Conservation (phyloP, 2,888 invertebrate genomes). For the Orthonychiurus folsomi region DNA sequence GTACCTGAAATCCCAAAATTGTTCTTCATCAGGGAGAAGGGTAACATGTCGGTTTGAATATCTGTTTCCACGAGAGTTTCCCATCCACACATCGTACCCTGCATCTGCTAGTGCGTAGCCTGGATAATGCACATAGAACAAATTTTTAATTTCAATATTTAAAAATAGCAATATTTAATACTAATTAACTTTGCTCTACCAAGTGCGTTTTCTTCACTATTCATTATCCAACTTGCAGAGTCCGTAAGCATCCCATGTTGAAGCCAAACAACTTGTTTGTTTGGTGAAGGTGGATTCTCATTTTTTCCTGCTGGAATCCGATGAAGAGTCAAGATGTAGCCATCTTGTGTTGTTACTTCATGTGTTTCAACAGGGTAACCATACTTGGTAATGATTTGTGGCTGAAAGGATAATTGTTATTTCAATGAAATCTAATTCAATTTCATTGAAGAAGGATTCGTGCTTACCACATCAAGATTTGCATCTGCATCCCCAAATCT, state of each 20-base stretch:
- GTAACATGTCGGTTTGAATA: not conserved
- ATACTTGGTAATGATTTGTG: slow-evolving; percentile 28
- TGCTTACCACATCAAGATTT: too few species aligned
- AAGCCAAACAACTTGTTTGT: not conserved
- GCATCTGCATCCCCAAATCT: too few species aligned
- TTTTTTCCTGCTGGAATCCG: slow-evolving; percentile 26
- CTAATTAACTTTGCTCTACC: too few species aligned
- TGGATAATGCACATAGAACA: too few species aligned
- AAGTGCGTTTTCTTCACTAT: not conserved
- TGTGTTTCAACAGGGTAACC: slow-evolving; percentile 32
- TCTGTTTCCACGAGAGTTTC: not conserved
- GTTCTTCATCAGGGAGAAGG: not conserved
- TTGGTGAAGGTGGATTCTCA: not conserved
- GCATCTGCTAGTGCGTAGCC: not conserved
- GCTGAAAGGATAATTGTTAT: too few species aligned
- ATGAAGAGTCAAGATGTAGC: slow-evolving; percentile 26
- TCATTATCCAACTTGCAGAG: not conserved
- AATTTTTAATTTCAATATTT: too few species aligned
- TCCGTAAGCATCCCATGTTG: not conserved
- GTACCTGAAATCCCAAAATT: not conserved
- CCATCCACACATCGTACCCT: not conserved
- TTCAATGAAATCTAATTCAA: too few species aligned
- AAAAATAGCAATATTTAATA: too few species aligned
- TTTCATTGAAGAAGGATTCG: too few species aligned
- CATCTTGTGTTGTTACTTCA: slow-evolving; percentile 24